Evolutionary conservation across 1,140 invertebrate genomes (phyloP).

Genomic region (Diploscapter pachys): DNA sequence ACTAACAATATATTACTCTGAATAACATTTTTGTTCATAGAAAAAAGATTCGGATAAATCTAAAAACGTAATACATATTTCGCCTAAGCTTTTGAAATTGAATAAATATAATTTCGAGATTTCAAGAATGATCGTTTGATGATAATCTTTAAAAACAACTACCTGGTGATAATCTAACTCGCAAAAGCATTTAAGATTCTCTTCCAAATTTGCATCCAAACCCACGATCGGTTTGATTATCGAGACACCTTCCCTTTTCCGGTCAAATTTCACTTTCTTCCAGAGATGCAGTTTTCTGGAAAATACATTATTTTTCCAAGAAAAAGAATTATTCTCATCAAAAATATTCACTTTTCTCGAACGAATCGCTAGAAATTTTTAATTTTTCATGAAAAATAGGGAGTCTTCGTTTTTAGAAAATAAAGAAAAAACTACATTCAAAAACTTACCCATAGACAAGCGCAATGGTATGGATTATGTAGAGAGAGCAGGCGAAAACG

Average conservation of each 20-base stretch:
- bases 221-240: conserved; percentile 93
- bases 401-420: no score
- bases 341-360: neutral
- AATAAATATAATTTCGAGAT: no score
- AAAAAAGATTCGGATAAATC: no score
- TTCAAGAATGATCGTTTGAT: no score
- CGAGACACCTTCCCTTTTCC: conserved; percentile 75
- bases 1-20: conserved; percentile 44
- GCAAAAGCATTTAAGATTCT: conserved; percentile 95
- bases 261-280: conserved; percentile 26
- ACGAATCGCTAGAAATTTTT: no score
- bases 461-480: conserved; percentile 51
- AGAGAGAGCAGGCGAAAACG: conserved; percentile 50
- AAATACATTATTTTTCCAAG: conserved; percentile 17
- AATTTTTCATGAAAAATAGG: no score
- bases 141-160: conserved; percentile 25
- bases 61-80: no score
- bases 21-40: no score
- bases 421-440: neutral
- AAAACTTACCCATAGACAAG: conserved; percentile 51
- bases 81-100: no score
- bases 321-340: neutral
- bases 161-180: conserved; percentile 83
- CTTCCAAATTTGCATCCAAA: conserved; percentile 84
- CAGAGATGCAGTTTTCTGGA: conserved; percentile 48